These are phyloP conservation scores for Pampus argenteus DNA, from an alignment of 2,797 vertebrate species.

Conservation along the genomic window DNA sequence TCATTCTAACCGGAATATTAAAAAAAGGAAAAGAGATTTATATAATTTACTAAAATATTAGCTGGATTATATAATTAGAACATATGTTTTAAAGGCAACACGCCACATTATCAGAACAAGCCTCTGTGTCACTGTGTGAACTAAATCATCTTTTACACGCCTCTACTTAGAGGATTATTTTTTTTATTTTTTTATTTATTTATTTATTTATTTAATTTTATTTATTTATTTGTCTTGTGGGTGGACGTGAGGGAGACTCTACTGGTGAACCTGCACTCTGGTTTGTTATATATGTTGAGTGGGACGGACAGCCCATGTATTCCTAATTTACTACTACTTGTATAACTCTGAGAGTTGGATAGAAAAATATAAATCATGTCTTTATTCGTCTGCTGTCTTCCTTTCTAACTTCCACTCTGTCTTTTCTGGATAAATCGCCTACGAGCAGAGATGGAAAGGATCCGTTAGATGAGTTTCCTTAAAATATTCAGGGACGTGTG, in stretches of 20 bases:
- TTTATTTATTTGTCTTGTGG: background rate
- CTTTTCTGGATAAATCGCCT: conserved; percentile 18
- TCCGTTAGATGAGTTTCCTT: background rate
- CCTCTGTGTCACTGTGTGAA: too few relatives aligned
- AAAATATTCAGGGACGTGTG: background rate
- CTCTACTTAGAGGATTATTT: too few relatives aligned
- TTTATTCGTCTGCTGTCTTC: background rate
- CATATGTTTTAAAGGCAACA: too few relatives aligned
- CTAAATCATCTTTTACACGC: too few relatives aligned
- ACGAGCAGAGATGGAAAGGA: background rate
- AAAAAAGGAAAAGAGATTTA: too few relatives aligned
- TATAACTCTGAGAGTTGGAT: background rate
- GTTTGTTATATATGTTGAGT: background rate
- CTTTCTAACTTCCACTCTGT: conserved; percentile 1
- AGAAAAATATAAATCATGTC: conserved; percentile 5
- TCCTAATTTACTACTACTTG: background rate
- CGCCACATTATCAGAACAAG: too few relatives aligned
- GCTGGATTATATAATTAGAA: too few relatives aligned
- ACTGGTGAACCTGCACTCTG: background rate
- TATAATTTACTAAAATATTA: too few relatives aligned
- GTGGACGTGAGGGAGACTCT: background rate
- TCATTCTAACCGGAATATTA: too few relatives aligned
- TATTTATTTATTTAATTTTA: too few relatives aligned
- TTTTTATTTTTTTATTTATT: background rate
- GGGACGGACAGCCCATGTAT: background rate